Evolutionary conservation across 2,797 vertebrate species (phyloP), one percentile per base, ranked within the genome.

Genomic region (Anomalospiza imberbis): DNA sequence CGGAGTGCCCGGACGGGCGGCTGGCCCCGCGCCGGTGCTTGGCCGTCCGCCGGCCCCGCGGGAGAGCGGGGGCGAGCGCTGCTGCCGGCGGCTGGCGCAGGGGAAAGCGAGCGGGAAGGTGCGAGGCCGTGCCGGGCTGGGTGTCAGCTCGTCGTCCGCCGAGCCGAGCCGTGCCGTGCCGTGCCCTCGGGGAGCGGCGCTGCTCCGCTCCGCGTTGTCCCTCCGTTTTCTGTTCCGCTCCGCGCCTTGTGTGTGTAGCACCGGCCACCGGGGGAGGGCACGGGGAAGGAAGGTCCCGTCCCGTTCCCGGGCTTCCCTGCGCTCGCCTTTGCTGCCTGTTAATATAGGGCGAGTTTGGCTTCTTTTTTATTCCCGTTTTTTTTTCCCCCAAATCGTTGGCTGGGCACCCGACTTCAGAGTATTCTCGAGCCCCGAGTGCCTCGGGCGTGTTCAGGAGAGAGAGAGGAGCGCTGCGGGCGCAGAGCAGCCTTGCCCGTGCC

Each of bases 341-440:
- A 5, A 16, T 17, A 0, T 0, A 4, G 55, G 18, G 45, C 24
- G 36, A 28, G 6, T 34, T 82, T 16, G 48, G 15, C 15, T 66
- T 11, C 42, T 84, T 85, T 16, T n/a, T 15, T 48, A 2, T 3
- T 25, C 28, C n/a, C 4, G 5, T 0, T 0, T 45, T 17, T 40
- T 25, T 4, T 1, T 2, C 6, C 17, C 25, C 10, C 14, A 8
- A 12, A 5, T 36, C 15, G 2, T 2, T 58, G 87, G 14, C 48
- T 29, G 60, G 60, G 45, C 65, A 25, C 42, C 32, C 16, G 24
- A 12, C 14, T 17, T 12, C 0, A 5, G 67, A 34, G 28, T 29
- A 12, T 29, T 58, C 24, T 17, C 9, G 21, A 71, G 40, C 21
- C 28, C 18, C 13, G 47, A 6, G 22, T 4, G 72, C 63, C 24